Conservation (phyloP, 1,140 invertebrate species). For the Eueides isabella region DNA sequence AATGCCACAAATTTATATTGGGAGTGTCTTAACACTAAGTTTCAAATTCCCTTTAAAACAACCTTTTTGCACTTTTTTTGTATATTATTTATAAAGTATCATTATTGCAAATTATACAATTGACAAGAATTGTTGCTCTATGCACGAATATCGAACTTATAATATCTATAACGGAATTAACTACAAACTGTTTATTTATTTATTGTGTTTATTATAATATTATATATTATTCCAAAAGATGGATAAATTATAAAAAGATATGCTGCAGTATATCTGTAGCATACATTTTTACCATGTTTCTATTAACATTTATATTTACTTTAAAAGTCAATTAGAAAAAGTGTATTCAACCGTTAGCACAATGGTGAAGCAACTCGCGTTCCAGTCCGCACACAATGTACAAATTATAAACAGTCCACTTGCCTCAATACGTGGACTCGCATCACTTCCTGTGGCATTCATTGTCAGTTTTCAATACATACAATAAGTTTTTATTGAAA, state of each 20-base stretch:
- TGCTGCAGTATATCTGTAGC: too few species aligned
- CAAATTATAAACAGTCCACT: slow-evolving; percentile 81
- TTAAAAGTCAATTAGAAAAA: slow-evolving; percentile 73
- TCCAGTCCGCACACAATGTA: slow-evolving; percentile 69
- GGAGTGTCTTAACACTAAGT: too few species aligned
- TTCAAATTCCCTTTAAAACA: too few species aligned
- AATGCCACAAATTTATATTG: too few species aligned
- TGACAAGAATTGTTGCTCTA: neutral
- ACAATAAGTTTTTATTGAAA: slow-evolving; percentile 81
- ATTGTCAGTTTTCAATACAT: slow-evolving; percentile 78
- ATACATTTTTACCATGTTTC: neutral
- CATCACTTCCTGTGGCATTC: slow-evolving; percentile 74
- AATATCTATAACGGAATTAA: neutral
- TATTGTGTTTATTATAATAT: too few species aligned
- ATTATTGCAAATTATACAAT: neutral
- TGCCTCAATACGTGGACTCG: slow-evolving; percentile 71
- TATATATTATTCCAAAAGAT: too few species aligned
- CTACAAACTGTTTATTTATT: too few species aligned
- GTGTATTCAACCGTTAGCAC: slow-evolving; percentile 53
- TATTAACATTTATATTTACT: slow-evolving; percentile 36
- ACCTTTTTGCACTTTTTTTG: neutral
- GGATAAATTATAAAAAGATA: too few species aligned
- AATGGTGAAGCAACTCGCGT: slow-evolving; percentile 61
- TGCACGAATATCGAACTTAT: neutral
- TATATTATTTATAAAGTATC: neutral